phyloP scores from a whole-genome alignment of 2,888 invertebrate species.

The Drosophila limbata region DNA sequence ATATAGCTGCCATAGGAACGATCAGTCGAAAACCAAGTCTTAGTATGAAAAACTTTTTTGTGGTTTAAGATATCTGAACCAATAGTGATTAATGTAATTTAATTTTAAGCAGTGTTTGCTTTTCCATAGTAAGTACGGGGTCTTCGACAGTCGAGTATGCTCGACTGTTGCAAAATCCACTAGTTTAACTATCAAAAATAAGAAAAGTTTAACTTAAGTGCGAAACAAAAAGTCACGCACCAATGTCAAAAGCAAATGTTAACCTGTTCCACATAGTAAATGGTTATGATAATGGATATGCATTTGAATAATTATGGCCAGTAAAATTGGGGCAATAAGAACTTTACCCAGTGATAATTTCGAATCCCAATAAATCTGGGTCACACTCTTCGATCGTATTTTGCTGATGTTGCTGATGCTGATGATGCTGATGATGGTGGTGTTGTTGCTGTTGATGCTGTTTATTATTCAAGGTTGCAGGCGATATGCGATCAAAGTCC shows the following conservation, averaged over 20 bases:
- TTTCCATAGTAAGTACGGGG: too few relatives aligned
- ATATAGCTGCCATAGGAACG: too few relatives aligned
- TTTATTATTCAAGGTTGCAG: conserved; percentile 46
- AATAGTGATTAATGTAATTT: too few relatives aligned
- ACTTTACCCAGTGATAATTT: conserved; percentile 93
- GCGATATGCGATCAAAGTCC: conserved; percentile 36
- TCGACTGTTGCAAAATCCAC: too few relatives aligned
- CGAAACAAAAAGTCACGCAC: conserved; percentile 1
- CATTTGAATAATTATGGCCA: conserved; percentile 8
- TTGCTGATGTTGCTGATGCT: conserved; percentile 46
- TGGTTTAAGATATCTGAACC: too few relatives aligned
- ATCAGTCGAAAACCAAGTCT: too few relatives aligned
- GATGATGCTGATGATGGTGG: not conserved
- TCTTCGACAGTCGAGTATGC: too few relatives aligned
- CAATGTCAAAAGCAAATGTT: not conserved
- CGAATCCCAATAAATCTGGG: conserved; percentile 95
- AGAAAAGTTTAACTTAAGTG: not conserved
- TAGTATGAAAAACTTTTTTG: too few relatives aligned
- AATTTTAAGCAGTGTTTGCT: too few relatives aligned
- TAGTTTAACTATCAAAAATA: too few relatives aligned
- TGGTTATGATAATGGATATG: conserved; percentile 7
- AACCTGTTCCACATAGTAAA: conserved; percentile 6
- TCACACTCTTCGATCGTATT: conserved; percentile 90
- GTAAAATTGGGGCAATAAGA: conserved; percentile 13
- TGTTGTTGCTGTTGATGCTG: conserved; percentile 45